Evolutionary conservation across 2,888 invertebrate species (phyloP).

Genomic region (Andrena praecox): DNA sequence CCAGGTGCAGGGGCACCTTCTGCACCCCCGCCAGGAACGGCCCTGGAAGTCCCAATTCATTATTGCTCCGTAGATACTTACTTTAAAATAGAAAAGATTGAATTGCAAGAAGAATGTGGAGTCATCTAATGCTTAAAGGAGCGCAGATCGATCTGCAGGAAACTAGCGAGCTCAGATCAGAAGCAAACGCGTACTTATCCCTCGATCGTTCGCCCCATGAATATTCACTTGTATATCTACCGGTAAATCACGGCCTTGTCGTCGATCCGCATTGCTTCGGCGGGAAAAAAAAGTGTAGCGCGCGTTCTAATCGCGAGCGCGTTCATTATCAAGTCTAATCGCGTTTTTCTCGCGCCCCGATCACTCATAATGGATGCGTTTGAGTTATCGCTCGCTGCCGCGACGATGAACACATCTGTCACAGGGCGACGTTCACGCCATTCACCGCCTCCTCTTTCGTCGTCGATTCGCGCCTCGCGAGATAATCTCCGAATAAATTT

Average conservation of each 20-base stretch:
- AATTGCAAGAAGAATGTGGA: too few relatives aligned
- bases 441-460: slow-evolving; percentile 28
- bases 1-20: too few relatives aligned
- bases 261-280: slow-evolving; percentile 5
- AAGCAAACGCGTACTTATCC: slow-evolving; percentile 4
- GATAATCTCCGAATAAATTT: slow-evolving; percentile 55
- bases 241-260: slow-evolving; percentile 18
- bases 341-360: slow-evolving; percentile 20
- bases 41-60: neutral
- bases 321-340: slow-evolving; percentile 28
- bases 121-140: too few relatives aligned
- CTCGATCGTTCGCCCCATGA: slow-evolving; percentile 25
- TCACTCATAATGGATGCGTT: slow-evolving; percentile 24
- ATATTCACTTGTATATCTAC: slow-evolving; percentile 21
- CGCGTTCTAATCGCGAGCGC: slow-evolving; percentile 6
- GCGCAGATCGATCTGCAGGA: neutral
- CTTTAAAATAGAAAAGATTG: too few relatives aligned
- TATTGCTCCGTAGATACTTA: neutral
- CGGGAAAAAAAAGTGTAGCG: neutral
- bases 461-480: slow-evolving; percentile 25
- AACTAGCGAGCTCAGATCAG: neutral
- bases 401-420: slow-evolving; percentile 40
- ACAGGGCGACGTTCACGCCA: slow-evolving; percentile 33
- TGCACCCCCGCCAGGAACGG: too few relatives aligned
- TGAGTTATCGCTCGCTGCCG: slow-evolving; percentile 7